phyloP scores from a whole-genome alignment of 2,888 invertebrate species.

The Temnothorax rugatulus region DNA sequence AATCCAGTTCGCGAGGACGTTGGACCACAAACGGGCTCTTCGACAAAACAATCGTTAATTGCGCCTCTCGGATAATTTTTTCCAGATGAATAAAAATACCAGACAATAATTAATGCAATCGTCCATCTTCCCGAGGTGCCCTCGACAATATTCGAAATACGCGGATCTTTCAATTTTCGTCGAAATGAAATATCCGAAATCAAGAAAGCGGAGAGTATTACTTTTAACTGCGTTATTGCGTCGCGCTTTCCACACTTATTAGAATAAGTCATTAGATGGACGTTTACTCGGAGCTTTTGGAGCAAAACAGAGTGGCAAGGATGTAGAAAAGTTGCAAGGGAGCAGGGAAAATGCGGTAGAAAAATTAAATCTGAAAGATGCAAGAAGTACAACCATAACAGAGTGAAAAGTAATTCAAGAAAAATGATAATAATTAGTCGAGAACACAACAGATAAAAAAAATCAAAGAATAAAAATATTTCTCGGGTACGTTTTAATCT shows the following conservation, averaged over 20 bases:
- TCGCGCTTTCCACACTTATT: neutral
- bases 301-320: neutral
- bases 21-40: neutral
- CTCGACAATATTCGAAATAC: neutral
- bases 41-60: neutral
- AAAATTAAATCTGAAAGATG: conserved; percentile 4
- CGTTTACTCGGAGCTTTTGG: neutral
- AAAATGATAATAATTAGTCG: neutral
- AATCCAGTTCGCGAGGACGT: conserved; percentile 35
- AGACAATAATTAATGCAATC: neutral
- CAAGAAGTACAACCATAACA: neutral
- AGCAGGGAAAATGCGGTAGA: neutral
- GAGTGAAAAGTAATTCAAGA: neutral
- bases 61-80: neutral
- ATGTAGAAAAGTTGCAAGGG: neutral
- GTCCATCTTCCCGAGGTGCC: neutral
- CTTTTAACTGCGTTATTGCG: neutral
- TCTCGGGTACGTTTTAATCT: neutral
- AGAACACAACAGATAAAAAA: neutral
- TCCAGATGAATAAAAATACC: neutral
- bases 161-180: neutral
- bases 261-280: neutral
- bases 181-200: neutral
- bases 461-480: conserved; percentile 1
- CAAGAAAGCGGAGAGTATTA: neutral